Evolutionary conservation across 2,888 invertebrate genomes (phyloP), one percentile per base, ranked within the genome.

Genomic region (Cryptus armator): DNA sequence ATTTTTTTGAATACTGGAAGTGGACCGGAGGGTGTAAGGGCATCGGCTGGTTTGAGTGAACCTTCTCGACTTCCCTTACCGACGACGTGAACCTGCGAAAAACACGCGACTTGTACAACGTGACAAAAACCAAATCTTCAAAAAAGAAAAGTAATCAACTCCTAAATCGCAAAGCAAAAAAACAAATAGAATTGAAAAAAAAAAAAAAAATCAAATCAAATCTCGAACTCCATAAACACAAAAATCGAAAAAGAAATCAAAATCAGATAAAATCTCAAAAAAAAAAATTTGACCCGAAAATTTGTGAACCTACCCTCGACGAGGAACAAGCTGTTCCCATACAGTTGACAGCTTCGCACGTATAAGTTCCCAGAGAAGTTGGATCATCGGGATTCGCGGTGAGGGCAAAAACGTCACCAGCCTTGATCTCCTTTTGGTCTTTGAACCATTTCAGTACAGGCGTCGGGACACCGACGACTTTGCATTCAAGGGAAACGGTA

Each of bases 381-480:
- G 97, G 97, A 92, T 98, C 98, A 83, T 97, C 96, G 0, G 97
- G 96, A 92, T 97, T 97, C 0, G 97, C 98, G 0, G 97, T 97
- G 66, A 98, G 94, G 0, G 98, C 98, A 91, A 98, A 98, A 44
- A 98, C 97, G 92, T 98, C 98, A 0, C 98, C 98, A 0, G 98
- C 98, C 93, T 97, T 97, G 87, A 98, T 98, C 93, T 98, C 98
- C 86, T 96, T 96, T 84, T 97, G 97, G 93, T 98, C 98, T 95
- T 98, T 97, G 93, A 96, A 97, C 97, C 97, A 97, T 84, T 96
- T 95, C 81, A 97, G 92, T 24, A 96, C 95, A 0, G 97, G 97
- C 0, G 98, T 97, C 1, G 98, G 98, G n/a, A 98, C 97, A 16
- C 98, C 98, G 74, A 98, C 96, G 24, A 98, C 98, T 93, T 98